These are phyloP conservation scores for Notocelia uddmanniana DNA, from an alignment of 2,888 invertebrate genomes.

Conservation along the genomic window DNA sequence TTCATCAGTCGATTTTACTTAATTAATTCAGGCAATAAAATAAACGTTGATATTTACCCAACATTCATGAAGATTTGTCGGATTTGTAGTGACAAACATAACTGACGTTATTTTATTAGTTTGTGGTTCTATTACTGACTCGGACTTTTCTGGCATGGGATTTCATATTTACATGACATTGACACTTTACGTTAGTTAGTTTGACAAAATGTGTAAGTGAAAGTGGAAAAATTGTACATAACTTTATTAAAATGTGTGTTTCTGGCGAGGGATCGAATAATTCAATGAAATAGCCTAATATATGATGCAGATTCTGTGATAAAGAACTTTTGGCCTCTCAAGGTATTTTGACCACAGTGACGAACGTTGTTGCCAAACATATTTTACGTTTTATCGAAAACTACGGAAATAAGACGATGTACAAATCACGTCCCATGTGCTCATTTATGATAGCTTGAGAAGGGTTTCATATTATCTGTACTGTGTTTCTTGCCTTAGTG, in stretches of 20 bases:
- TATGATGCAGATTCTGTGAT: neutral
- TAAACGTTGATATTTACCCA: too few species aligned
- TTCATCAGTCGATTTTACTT: too few species aligned
- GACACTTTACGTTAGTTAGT: too few species aligned
- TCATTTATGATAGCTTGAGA: neutral
- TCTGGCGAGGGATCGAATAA: neutral
- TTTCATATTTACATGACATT: too few species aligned
- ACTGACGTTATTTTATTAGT: too few species aligned
- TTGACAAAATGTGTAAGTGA: neutral
- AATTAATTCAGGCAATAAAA: too few species aligned
- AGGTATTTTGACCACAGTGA: neutral
- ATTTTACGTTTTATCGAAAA: neutral
- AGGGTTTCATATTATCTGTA: neutral
- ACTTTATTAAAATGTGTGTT: neutral
- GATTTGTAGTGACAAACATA: too few species aligned
- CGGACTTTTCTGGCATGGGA: too few species aligned
- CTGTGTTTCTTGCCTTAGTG: neutral
- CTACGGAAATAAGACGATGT: too few species aligned
- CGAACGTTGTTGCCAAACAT: neutral
- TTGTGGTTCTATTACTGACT: too few species aligned
- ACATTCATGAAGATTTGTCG: too few species aligned
- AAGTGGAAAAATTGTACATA: neutral
- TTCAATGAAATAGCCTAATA: neutral
- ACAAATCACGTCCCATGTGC: neutral
- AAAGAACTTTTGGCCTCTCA: neutral